Evolutionary conservation across 2,888 invertebrate genomes (phyloP), one percentile per base, ranked within the genome.

Genomic region (Nysson spinosus): DNA sequence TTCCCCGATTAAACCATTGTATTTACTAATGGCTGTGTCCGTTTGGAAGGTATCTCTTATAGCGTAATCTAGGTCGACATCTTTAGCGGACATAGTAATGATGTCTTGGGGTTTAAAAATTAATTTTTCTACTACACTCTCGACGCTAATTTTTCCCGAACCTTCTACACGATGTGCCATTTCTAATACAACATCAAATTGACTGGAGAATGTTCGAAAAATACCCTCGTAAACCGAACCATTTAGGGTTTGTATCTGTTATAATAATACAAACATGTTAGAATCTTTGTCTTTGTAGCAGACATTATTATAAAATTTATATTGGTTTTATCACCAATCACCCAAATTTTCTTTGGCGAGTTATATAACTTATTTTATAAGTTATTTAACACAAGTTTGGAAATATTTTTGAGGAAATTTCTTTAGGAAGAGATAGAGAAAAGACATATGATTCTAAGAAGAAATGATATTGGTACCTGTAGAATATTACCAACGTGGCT

Each of bases 51-150:
- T 92, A 89, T 96, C 96, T 86, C 93, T 93, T 26, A 93, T 94
- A 65, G 96, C 96, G 89, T 93, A 96, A 79, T 96, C 95, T 77
- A 96, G 89, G 88, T 97, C 97, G 22, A 96, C 93, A 88, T 96
- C 94, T 86, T 91, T 91, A 40, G 94, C 94, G 71, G 91, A 91
- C 86, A 97, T 93, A 83, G 91, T 93, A 69, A 96, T 93, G 84
- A 97, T 93, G 88, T 96, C 96, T 82, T 92, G 91, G 49, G 93
- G 91, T 82, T 93, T 94, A 88, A 97, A 95, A 83, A 97, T 94
- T 75, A 95, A 88, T 87, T 93, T 94, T 78, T 95, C 94, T 49
- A 93, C 92, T 50, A 94, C 90, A 4, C 92, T 92, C 69, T 94
- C 93, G 26, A 93, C 91, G 43, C 90, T 89, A 75, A 93, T 90